Evolutionary conservation across 2,113 vertebrate genomes (phyloP).

Genomic region (Gila orcuttii): DNA sequence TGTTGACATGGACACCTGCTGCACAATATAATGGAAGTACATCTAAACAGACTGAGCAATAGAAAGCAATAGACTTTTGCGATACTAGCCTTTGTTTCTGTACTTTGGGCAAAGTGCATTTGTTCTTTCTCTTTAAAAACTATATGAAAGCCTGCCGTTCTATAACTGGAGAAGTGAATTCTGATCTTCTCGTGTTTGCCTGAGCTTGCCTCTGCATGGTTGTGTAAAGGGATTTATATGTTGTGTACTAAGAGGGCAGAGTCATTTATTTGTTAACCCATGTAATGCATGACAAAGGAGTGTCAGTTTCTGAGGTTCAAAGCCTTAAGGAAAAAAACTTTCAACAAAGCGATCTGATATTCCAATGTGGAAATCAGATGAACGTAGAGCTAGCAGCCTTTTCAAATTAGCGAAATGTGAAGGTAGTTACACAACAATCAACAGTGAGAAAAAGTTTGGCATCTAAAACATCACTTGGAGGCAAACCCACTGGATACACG

Average conservation of each 20-base stretch:
- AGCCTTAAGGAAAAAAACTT: conserved; percentile 44
- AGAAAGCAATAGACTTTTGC: background rate
- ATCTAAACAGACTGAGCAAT: background rate
- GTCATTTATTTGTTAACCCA: conserved; percentile 53
- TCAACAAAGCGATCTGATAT: conserved; percentile 18
- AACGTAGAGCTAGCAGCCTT: conserved; percentile 48
- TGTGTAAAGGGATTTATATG: conserved; percentile 31
- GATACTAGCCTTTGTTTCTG: background rate
- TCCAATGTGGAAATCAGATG: background rate
- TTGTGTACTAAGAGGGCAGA: conserved; percentile 54
- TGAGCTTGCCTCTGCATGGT: conserved; percentile 57
- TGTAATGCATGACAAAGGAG: conserved; percentile 59
- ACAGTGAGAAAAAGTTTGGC: conserved; percentile 48
- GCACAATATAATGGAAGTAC: conserved; percentile 14
- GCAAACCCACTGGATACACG: conserved; percentile 27
- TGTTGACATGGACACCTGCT: conserved; percentile 31
- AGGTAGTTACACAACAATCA: conserved; percentile 60
- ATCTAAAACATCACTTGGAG: conserved; percentile 47
- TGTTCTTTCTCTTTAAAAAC: conserved; percentile 16
- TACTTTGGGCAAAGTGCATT: conserved; percentile 32
- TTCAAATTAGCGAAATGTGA: conserved; percentile 32
- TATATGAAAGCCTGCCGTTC: background rate
- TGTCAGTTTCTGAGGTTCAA: conserved; percentile 46
- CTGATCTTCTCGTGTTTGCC: conserved; percentile 65
- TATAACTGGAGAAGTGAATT: background rate